These are phyloP conservation scores for Aleiodes testaceus DNA, from an alignment of 2,888 invertebrate genomes.

Conservation along the genomic window DNA sequence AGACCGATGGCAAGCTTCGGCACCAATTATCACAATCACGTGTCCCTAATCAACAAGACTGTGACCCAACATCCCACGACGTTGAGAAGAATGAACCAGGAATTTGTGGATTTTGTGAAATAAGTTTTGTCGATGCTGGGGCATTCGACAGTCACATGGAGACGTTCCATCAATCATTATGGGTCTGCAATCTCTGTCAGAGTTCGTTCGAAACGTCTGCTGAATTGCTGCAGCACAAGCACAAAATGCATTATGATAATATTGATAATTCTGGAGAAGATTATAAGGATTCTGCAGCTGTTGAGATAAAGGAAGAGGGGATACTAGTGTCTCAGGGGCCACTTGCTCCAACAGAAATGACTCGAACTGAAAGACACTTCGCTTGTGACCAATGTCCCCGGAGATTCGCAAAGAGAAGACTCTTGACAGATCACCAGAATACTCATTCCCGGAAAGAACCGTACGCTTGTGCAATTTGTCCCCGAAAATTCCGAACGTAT, in stretches of 20 bases:
- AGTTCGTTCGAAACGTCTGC: not conserved
- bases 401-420: not conserved
- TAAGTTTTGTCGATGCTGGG: conserved; percentile 1
- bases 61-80: not conserved
- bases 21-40: not conserved
- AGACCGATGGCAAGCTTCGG: not conserved
- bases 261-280: not conserved
- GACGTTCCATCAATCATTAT: not conserved
- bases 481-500: not conserved
- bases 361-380: too few species aligned
- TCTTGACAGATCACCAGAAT: not conserved
- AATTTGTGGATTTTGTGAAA: conserved; percentile 2
- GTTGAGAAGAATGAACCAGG: not conserved
- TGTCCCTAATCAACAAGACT: not conserved
- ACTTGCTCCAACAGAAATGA: too few species aligned
- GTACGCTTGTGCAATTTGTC: conserved; percentile 11
- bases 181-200: conserved; percentile 23
- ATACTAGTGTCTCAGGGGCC: not conserved
- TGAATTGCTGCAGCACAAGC: conserved; percentile 7
- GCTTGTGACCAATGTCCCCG: too few species aligned
- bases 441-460: conserved; percentile 9
- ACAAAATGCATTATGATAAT: conserved; percentile 8
- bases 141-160: conserved; percentile 17
- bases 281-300: not conserved
- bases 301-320: conserved; percentile 14